A percentile compares a stretch with the other conserved stretches of the same genome.
phyloP scores from a whole-genome alignment of 2,797 vertebrate species.

The Tiaroga cobitis region DNA sequence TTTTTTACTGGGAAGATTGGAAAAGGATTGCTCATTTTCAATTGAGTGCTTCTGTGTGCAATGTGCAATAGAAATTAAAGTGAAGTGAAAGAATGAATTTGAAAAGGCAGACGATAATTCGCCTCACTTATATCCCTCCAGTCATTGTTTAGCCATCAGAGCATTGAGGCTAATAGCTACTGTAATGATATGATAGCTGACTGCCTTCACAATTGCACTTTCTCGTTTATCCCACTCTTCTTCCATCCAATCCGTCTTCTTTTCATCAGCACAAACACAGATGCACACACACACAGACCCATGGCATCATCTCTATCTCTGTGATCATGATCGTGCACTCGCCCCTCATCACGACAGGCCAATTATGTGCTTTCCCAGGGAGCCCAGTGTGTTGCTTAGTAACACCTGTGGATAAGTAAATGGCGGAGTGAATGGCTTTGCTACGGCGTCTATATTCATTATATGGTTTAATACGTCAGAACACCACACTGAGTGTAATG shows the following conservation, averaged over 20 bases:
- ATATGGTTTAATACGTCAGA: conserved; percentile 2
- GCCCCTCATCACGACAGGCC: conserved; percentile 72
- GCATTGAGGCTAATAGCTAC: conserved; percentile 53
- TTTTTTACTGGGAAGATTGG: conserved; percentile 15
- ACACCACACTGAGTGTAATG: not conserved
- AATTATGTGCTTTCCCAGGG: conserved; percentile 73
- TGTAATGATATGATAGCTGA: conserved; percentile 60
- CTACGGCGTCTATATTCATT: conserved; percentile 37
- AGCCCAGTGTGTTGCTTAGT: conserved; percentile 82
- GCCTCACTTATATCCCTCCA: conserved; percentile 18
- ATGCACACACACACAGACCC: conserved; percentile 45
- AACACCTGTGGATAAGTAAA: conserved; percentile 80
- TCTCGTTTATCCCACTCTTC: conserved; percentile 32
- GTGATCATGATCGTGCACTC: conserved; percentile 73
- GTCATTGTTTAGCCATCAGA: conserved; percentile 52
- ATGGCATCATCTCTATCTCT: conserved; percentile 57
- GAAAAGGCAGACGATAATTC: conserved; percentile 41
- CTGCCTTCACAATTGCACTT: conserved; percentile 39
- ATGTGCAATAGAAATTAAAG: conserved; percentile 15
- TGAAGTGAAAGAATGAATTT: conserved; percentile 41
- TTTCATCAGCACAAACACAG: conserved; percentile 44
- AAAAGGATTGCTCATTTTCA: conserved; percentile 27
- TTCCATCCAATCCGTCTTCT: conserved; percentile 25
- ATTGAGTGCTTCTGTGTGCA: conserved; percentile 25
- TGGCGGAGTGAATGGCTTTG: conserved; percentile 50